Percentiles rank a stretch among this genome's conserved stretches.
Conservation (phyloP, 2,888 invertebrate species). For the Diaphora mendica region DNA sequence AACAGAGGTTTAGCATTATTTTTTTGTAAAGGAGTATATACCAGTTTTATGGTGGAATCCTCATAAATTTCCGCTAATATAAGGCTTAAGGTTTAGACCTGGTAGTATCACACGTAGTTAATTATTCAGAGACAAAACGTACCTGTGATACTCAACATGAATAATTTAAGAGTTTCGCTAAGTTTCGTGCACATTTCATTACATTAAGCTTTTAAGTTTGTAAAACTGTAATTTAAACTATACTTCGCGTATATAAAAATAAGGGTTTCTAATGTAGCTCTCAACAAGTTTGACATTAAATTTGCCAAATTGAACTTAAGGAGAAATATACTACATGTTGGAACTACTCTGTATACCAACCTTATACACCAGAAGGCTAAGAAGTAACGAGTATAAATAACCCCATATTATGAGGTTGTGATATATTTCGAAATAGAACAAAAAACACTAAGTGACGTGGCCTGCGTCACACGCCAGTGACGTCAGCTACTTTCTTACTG, state of each 20-base stretch:
- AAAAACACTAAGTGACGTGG: neutral
- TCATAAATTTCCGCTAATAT: constrained; percentile 33
- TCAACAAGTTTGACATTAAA: neutral
- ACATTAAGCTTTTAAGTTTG: neutral
- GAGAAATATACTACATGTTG: neutral
- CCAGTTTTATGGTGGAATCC: constrained; percentile 31
- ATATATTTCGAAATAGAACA: neutral
- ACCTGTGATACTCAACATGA: constrained; percentile 14
- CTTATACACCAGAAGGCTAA: neutral
- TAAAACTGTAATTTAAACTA: neutral
- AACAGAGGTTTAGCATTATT: constrained; percentile 57
- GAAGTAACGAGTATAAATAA: neutral
- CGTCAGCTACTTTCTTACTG: neutral
- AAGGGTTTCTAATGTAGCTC: neutral
- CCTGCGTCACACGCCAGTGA: neutral
- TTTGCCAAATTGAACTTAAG: neutral
- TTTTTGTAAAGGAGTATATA: constrained; percentile 44
- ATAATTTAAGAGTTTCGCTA: constrained; percentile 13
- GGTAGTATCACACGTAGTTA: constrained; percentile 19
- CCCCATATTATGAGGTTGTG: neutral
- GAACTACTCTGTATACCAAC: neutral
- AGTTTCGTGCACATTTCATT: constrained; percentile 8
- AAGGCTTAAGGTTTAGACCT: constrained; percentile 36
- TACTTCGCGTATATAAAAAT: neutral
- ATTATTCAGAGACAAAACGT: constrained; percentile 25